phyloP scores from a whole-genome alignment of 2,797 vertebrate species.

The Knipowitschia caucasica region DNA sequence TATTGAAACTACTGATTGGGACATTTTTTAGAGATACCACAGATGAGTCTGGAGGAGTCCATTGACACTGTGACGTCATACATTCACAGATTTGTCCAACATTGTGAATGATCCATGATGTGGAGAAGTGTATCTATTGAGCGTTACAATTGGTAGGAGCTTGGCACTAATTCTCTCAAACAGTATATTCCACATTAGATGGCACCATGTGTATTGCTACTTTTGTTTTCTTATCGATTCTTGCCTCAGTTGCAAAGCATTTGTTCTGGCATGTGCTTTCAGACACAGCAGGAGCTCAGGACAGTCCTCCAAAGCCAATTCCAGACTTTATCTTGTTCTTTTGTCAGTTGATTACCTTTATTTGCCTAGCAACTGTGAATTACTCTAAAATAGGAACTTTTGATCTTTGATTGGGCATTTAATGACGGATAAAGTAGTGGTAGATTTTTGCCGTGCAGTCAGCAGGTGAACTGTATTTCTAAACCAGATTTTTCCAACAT shows the following conservation, averaged over 20 bases:
- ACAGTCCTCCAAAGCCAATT: conserved; percentile 24
- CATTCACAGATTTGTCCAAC: no score
- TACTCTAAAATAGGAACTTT: conserved; percentile 10
- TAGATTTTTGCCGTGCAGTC: background rate
- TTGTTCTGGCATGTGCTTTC: conserved; percentile 28
- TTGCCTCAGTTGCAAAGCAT: conserved; percentile 19
- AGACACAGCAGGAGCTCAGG: conserved; percentile 33
- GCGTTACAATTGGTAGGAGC: conserved; percentile 29
- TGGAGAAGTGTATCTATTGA: no score
- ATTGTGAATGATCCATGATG: no score
- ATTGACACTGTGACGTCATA: no score
- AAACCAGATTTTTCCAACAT: background rate
- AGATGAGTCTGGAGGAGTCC: no score
- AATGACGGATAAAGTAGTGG: background rate
- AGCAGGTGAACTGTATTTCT: background rate
- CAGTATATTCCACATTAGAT: conserved; percentile 16
- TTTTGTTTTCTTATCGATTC: conserved; percentile 24
- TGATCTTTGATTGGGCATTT: conserved; percentile 9
- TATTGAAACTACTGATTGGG: no score
- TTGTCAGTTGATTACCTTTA: conserved; percentile 18
- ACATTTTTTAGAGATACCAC: no score
- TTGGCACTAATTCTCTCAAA: conserved; percentile 5
- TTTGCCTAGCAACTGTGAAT: conserved; percentile 5
- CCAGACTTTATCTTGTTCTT: conserved; percentile 16
- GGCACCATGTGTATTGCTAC: conserved; percentile 6